Evolutionary conservation across 2,113 vertebrate genomes (phyloP).

Genomic region (Panthera uncia): DNA sequence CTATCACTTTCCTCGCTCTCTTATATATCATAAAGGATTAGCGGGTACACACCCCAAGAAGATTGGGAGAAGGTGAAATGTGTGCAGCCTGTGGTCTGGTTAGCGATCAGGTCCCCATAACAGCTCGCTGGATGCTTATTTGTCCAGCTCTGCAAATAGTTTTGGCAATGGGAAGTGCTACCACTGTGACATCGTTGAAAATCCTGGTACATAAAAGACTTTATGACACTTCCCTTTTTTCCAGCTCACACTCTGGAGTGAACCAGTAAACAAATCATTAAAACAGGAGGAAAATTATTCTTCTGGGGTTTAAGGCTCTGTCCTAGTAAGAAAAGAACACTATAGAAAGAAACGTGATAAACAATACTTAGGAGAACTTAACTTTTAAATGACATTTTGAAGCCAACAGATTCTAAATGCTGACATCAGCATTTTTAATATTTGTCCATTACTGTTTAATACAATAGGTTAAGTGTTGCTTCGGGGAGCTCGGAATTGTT

Average conservation of each 20-base stretch:
- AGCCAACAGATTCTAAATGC: slow-evolving; percentile 58
- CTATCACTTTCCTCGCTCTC: neutral
- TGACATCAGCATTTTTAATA: slow-evolving; percentile 51
- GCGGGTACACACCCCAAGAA: neutral
- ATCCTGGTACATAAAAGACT: slow-evolving; percentile 24
- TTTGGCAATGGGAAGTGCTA: neutral
- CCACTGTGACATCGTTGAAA: neutral
- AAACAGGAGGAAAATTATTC: slow-evolving; percentile 35
- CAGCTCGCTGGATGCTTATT: slow-evolving; percentile 10
- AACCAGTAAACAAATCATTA: slow-evolving; percentile 60
- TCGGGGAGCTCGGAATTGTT: slow-evolving; percentile 54
- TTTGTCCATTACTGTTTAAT: slow-evolving; percentile 63
- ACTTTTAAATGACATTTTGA: slow-evolving; percentile 64
- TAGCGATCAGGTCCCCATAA: neutral
- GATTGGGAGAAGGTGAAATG: neutral
- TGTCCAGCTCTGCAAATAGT: neutral
- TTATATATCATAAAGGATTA: neutral
- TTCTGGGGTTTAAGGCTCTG: slow-evolving; percentile 30
- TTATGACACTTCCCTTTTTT: neutral
- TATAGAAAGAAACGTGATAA: slow-evolving; percentile 17
- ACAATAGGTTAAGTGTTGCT: slow-evolving; percentile 68
- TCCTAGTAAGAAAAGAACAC: slow-evolving; percentile 22
- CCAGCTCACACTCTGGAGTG: slow-evolving; percentile 16
- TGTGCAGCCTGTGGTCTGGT: neutral
- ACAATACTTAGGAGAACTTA: slow-evolving; percentile 47